Base-by-base conservation (phyloP, 2,113 vertebrate species). In the Saguinus midas region DNA sequence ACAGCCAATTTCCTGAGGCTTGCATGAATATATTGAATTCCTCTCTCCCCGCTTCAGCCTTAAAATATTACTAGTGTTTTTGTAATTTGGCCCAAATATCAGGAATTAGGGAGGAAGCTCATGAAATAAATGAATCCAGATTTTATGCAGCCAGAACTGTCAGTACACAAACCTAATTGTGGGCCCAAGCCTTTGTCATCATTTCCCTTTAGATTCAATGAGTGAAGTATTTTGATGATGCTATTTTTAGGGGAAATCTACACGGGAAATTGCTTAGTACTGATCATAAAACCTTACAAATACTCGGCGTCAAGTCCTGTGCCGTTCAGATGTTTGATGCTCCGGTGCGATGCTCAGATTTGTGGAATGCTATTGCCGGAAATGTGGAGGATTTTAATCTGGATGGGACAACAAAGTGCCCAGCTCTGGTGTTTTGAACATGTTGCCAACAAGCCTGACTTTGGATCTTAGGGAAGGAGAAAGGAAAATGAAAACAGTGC, bases 271-370 rank as follows among this genome's bases (percentile, higher is more conserved):
- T 3, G 25, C n/a, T 14, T 3, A 6, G 8, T 14, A 2, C 11
- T 9, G 8, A 18, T 0, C 6, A 9, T 6, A 10, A 4, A 25
- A 35, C 5, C 4, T 25, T 0, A 5, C 16, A 0, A 0, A 9
- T 6, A 2, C 16, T 5, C 5, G 43, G n/a, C 3, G 1, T 20
- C 4, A 0, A 8, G 27, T 14, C 21, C 61, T 0, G 2, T 18
- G 35, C 5, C 2, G 0, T 17, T 5, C 48, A 2, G 37, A 21
- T 5, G 5, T 11, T 5, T 5, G 9, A 27, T 0, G 2, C 20
- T 43, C 16, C 1, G 1, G 7, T 23, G 48, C 3, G 57, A 25
- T 27, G 18, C 23, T 50, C 21, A 2, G 87, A 8, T 21, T 23
- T 40, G 48, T 5, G 14, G 20, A 16, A 10, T 3, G 27, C 12